A percentile compares a stretch with the other conserved stretches of the same genome.
Evolutionary conservation across 2,888 invertebrate species (phyloP).

Genomic region (Phorcus lineatus): DNA sequence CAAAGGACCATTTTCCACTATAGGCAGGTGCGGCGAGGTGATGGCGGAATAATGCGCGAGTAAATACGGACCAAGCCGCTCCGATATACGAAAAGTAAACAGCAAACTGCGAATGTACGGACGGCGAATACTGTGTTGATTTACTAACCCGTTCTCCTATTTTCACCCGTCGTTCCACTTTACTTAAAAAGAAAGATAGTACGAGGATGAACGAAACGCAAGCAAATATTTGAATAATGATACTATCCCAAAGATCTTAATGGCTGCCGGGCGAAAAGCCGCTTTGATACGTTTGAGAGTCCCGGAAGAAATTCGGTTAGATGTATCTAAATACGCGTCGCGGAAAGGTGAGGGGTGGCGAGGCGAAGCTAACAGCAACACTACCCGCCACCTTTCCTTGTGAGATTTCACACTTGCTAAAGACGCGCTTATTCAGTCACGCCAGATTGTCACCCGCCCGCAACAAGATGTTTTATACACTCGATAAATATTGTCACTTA

Average conservation of each 20-base stretch:
- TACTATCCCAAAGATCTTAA: conserved; percentile 26
- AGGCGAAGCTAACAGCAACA: not conserved
- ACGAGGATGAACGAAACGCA: conserved; percentile 12
- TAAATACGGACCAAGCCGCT: not conserved
- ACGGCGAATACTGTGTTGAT: not conserved
- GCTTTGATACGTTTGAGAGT: conserved; percentile 15
- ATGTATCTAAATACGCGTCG: not conserved
- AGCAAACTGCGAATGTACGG: not conserved
- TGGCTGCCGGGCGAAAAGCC: conserved; percentile 2
- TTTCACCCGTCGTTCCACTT: not conserved
- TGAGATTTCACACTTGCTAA: not conserved
- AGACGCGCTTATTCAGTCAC: not conserved
- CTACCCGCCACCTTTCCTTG: not conserved
- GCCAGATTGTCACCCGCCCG: not conserved
- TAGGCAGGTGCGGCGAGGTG: not conserved
- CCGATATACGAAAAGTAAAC: not conserved
- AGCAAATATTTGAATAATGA: conserved; percentile 36
- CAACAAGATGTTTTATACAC: not conserved
- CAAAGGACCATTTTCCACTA: conserved; percentile 1
- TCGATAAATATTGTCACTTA: not conserved
- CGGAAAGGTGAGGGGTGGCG: not conserved
- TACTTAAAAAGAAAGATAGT: not conserved
- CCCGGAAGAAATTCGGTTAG: not conserved
- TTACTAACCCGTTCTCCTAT: not conserved
- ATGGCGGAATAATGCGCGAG: not conserved